Percentiles rank a stretch among this genome's conserved stretches.
Evolutionary conservation across 2,113 vertebrate species (phyloP).

Genomic region (Notothenia rossii): DNA sequence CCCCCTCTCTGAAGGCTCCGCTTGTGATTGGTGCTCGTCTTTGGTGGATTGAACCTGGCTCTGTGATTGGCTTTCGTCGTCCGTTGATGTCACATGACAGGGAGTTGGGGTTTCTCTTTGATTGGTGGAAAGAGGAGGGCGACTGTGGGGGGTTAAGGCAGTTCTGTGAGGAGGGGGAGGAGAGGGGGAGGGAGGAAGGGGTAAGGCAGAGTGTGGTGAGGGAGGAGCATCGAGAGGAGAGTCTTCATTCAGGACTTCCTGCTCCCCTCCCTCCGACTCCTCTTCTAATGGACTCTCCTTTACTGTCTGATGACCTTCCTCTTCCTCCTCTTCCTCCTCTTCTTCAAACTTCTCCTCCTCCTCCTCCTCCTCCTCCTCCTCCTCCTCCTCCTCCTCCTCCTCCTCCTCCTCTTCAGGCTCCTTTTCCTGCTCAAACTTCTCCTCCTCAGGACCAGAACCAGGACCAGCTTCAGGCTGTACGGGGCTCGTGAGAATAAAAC

Average conservation of each 20-base stretch:
- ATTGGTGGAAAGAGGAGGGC: not conserved
- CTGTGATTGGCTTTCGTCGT: conserved; percentile 40
- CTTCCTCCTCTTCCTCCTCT: not conserved
- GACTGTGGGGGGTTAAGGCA: conserved; percentile 25
- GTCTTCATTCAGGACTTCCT: not conserved
- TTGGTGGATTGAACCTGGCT: conserved; percentile 37
- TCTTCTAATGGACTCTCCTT: conserved; percentile 8
- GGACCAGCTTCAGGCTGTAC: no score
- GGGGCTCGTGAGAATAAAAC: not conserved
- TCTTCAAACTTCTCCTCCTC: not conserved
- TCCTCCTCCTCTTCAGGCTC: not conserved
- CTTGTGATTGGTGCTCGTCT: conserved; percentile 38
- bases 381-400: no score
- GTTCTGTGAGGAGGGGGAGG: conserved; percentile 4
- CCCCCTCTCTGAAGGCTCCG: conserved; percentile 32
- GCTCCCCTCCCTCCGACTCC: not conserved
- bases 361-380: not conserved
- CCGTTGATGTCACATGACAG: not conserved
- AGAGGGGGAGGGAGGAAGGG: not conserved
- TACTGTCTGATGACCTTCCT: not conserved
- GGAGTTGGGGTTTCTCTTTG: not conserved
- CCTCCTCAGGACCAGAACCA: no score
- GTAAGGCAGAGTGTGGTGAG: conserved; percentile 27
- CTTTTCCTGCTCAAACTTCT: no score
- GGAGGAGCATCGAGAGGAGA: not conserved